Conservation (phyloP, 1,140 invertebrate species). For the Drosophila yakuba region DNA sequence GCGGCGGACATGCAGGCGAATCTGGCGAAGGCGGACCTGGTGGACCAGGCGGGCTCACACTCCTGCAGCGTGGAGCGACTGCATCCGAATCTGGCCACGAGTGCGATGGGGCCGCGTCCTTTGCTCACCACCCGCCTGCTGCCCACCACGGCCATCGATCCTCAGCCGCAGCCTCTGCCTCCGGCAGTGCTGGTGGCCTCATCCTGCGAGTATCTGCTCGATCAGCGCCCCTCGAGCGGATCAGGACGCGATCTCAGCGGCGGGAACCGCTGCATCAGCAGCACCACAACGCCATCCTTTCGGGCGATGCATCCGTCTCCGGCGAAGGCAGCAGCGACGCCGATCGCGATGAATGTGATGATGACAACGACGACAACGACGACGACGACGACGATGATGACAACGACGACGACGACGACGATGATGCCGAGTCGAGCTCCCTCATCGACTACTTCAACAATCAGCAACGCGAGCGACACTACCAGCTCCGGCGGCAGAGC, state of each 20-base stretch:
- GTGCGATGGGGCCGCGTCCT: slow-evolving; percentile 57
- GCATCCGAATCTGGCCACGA: slow-evolving; percentile 41
- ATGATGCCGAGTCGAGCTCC: slow-evolving; percentile 67
- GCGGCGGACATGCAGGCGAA: slow-evolving; percentile 9
- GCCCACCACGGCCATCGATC: slow-evolving; percentile 69
- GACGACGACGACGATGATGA: slow-evolving; percentile 33
- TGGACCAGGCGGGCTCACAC: slow-evolving; percentile 14
- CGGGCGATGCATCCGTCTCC: slow-evolving; percentile 13
- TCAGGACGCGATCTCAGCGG: slow-evolving; percentile 12
- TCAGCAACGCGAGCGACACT: slow-evolving; percentile 81
- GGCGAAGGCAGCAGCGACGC: slow-evolving; percentile 40
- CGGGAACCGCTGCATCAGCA: background rate
- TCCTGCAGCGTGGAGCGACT: slow-evolving; percentile 44
- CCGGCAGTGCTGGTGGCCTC: slow-evolving; percentile 57
- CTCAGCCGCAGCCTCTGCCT: slow-evolving; percentile 24
- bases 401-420: slow-evolving; percentile 27
- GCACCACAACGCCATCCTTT: slow-evolving; percentile 21
- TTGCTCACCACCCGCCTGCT: slow-evolving; percentile 59
- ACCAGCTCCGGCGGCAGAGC: slow-evolving; percentile 67
- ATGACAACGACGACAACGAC: slow-evolving; percentile 30
- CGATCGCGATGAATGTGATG: slow-evolving; percentile 1
- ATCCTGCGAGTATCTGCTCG: slow-evolving; percentile 84
- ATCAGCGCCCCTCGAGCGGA: slow-evolving; percentile 65
- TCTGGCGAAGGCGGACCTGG: slow-evolving; percentile 8
- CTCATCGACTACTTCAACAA: slow-evolving; percentile 84